A percentile compares a stretch with the other conserved stretches of the same genome.
phyloP scores from a whole-genome alignment of 2,888 invertebrate genomes.

The Nephrotoma guestfalica region DNA sequence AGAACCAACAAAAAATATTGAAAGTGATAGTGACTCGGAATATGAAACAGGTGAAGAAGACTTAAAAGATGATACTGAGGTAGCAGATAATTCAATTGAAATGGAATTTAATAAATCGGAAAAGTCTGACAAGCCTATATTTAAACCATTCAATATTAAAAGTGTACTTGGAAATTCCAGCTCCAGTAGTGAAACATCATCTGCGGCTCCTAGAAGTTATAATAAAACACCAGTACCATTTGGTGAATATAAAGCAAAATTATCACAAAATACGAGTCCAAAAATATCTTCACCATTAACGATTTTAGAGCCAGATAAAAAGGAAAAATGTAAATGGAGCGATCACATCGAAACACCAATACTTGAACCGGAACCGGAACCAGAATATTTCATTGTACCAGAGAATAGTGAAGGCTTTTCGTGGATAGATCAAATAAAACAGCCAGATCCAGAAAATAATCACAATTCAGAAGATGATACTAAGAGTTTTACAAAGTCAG shows the following conservation, averaged over 20 bases:
- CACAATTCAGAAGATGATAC: not conserved
- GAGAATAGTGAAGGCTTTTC: not conserved
- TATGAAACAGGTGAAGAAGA: not conserved
- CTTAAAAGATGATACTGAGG: not conserved
- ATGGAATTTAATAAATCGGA: not conserved
- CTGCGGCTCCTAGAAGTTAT: not conserved
- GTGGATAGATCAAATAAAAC: not conserved
- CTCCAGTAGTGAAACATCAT: not conserved
- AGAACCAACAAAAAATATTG: not conserved
- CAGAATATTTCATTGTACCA: not conserved
- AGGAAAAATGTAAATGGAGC: not conserved
- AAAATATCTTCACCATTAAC: not conserved
- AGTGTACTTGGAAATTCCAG: not conserved
- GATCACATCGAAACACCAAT: not conserved
- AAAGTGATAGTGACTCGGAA: not conserved
- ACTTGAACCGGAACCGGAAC: not conserved
- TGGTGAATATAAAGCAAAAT: not conserved
- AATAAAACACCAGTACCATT: not conserved
- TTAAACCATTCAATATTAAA: not conserved
- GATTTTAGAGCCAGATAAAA: not conserved
- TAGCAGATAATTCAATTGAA: not conserved
- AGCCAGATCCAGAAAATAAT: not conserved
- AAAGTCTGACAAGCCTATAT: not conserved
- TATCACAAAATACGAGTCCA: not conserved
- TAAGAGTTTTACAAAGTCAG: constrained; percentile 10